These are phyloP conservation scores for Parelbella ahira DNA, from an alignment of 2,888 invertebrate genomes.

Conservation along the genomic window DNA sequence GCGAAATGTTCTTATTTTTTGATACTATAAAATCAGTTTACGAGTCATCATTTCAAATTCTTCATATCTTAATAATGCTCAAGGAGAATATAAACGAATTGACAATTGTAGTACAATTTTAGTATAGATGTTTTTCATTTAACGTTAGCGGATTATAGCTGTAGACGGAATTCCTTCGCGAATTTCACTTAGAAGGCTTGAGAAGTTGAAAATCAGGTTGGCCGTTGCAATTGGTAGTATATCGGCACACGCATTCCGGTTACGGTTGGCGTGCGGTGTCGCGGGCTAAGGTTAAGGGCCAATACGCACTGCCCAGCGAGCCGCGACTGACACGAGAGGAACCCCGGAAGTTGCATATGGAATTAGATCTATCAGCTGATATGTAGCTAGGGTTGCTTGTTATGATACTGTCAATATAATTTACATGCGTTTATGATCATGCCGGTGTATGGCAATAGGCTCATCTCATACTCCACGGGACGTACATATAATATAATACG, in stretches of 20 bases:
- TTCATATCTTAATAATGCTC: no score
- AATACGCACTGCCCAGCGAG: constrained; percentile 11
- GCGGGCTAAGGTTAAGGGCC: constrained; percentile 23
- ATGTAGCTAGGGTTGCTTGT: constrained; percentile 12
- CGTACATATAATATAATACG: no score
- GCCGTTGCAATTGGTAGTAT: constrained; percentile 7
- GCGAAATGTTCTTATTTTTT: no score
- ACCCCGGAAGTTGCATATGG: constrained; percentile 18
- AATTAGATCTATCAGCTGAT: constrained; percentile 24
- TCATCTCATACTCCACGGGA: no score
- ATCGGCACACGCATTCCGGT: constrained; percentile 11
- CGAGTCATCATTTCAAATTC: no score
- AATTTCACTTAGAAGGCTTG: constrained; percentile 17
- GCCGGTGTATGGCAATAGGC: no score
- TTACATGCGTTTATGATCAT: no score
- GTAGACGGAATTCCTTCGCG: constrained; percentile 10
- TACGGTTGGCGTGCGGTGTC: constrained; percentile 12
- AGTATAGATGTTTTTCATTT: no score
- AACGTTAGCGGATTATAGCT: no score
- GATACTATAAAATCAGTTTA: no score
- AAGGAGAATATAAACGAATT: no score
- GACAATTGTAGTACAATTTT: no score
- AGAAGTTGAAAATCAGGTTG: constrained; percentile 21
- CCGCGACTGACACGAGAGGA: constrained; percentile 14
- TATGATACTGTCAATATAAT: background rate